Conservation (phyloP, 2,888 invertebrate species). For the Steinernema scapterisci region DNA sequence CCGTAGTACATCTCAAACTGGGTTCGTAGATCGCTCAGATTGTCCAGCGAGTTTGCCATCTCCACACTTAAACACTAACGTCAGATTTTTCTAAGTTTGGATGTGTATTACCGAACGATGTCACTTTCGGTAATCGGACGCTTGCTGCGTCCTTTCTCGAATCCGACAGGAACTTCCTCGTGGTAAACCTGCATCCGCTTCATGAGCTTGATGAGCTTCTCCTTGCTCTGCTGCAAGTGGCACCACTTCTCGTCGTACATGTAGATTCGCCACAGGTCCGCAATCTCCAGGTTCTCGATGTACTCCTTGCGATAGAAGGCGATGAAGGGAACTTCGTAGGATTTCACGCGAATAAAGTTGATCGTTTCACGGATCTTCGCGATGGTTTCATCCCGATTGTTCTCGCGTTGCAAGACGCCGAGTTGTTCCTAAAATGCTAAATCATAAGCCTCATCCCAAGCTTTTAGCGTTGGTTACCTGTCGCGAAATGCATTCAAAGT, state of each 20-base stretch:
- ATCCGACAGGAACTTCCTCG: not conserved
- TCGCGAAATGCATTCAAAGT: constrained; percentile 31
- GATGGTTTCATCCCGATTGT: constrained; percentile 37
- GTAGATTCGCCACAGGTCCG: constrained; percentile 97
- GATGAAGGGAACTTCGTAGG: constrained; percentile 95
- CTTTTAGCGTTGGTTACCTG: constrained; percentile 30
- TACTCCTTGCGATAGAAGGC: constrained; percentile 98
- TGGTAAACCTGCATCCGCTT: constrained; percentile 86
- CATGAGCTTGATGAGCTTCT: constrained; percentile 78
- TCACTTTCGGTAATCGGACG: constrained; percentile 46
- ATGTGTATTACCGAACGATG: constrained; percentile 42
- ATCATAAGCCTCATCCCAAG: not conserved
- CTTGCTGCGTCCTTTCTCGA: constrained; percentile 39
- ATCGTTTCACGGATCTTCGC: constrained; percentile 91
- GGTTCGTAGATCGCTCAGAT: constrained; percentile 87
- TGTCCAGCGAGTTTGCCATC: constrained; percentile 83
- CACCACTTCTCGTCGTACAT: constrained; percentile 80
- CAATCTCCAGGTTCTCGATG: constrained; percentile 80
- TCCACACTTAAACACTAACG: constrained; percentile 71
- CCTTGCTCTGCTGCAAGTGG: constrained; percentile 41
- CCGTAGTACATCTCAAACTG: constrained; percentile 92
- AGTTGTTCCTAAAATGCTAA: constrained; percentile 3
- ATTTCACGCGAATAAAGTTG: constrained; percentile 92
- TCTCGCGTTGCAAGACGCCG: not conserved
- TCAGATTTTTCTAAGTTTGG: not conserved